Evolutionary conservation across 2,113 vertebrate genomes (phyloP).

Genomic region (Varanus komodoensis): DNA sequence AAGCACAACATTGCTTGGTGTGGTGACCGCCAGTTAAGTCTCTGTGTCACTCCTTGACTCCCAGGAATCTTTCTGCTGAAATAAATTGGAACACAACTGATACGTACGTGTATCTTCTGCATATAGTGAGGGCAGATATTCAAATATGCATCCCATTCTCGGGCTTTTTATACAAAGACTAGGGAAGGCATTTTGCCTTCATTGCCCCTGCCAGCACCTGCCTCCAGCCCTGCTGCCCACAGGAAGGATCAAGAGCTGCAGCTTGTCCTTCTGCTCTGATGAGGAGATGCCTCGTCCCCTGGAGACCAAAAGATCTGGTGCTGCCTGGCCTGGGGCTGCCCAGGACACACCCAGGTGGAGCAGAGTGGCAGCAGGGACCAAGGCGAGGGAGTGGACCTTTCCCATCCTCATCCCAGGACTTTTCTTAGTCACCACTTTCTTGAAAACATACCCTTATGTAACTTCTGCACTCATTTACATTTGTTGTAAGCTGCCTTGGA

Average conservation of each 20-base stretch:
- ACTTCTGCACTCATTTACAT: background rate
- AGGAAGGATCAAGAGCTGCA: too few species aligned
- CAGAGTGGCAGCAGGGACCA: background rate
- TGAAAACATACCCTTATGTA: background rate
- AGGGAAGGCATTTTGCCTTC: too few species aligned
- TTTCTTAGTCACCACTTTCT: background rate
- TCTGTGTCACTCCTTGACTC: background rate
- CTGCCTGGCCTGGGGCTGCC: too few species aligned
- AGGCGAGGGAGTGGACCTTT: background rate
- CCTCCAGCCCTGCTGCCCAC: too few species aligned
- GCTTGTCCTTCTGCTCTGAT: too few species aligned
- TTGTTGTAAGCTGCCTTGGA: background rate
- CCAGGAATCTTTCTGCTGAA: background rate
- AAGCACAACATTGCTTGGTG: background rate
- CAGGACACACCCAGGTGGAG: too few species aligned
- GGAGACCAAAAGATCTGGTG: too few species aligned
- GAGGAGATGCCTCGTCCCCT: too few species aligned
- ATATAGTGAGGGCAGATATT: too few species aligned
- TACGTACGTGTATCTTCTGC: background rate
- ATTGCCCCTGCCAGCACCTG: too few species aligned
- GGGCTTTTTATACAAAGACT: too few species aligned
- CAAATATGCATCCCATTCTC: too few species aligned
- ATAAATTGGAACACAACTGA: background rate
- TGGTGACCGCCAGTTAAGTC: background rate
- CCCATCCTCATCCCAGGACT: background rate